Conservation (phyloP, 2,113 vertebrate species). For the Xiphorhynchus elegans region DNA sequence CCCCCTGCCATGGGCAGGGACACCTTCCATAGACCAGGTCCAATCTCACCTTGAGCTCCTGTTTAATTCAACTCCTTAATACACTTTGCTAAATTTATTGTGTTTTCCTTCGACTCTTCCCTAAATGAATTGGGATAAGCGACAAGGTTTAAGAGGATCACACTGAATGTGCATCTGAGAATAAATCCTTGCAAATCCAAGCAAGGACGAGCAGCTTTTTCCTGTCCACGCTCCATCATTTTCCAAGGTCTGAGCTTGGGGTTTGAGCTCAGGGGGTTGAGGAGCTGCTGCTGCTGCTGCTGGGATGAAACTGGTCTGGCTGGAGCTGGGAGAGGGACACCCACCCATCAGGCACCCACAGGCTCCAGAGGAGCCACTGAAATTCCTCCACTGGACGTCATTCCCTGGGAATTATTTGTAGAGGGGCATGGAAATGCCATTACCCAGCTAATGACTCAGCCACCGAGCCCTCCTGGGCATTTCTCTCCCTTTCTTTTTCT, state of each 20-base stretch:
- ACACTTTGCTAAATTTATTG: neutral
- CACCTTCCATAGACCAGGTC: neutral
- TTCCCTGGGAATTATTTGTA: neutral
- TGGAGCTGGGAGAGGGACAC: neutral
- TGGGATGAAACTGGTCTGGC: neutral
- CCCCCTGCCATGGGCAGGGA: neutral
- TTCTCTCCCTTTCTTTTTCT: neutral
- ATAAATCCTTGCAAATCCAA: neutral
- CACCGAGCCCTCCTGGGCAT: neutral
- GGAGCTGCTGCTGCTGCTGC: neutral
- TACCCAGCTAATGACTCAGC: slow-evolving; percentile 10
- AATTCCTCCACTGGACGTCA: neutral
- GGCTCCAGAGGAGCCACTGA: neutral
- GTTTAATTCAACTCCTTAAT: neutral
- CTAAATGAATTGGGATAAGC: neutral
- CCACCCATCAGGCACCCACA: neutral
- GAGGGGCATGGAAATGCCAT: slow-evolving; percentile 24
- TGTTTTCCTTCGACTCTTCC: neutral
- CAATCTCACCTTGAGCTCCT: neutral
- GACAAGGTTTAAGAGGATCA: neutral
- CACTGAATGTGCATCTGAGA: neutral
- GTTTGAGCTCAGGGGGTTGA: neutral
- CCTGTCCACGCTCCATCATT: neutral
- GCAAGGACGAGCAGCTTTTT: neutral
- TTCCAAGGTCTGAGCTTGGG: neutral